Percentiles rank a stretch among this genome's conserved stretches.
Conservation (phyloP, 92 coral and sea anemone genomes). For the Meandrina meandrites region DNA sequence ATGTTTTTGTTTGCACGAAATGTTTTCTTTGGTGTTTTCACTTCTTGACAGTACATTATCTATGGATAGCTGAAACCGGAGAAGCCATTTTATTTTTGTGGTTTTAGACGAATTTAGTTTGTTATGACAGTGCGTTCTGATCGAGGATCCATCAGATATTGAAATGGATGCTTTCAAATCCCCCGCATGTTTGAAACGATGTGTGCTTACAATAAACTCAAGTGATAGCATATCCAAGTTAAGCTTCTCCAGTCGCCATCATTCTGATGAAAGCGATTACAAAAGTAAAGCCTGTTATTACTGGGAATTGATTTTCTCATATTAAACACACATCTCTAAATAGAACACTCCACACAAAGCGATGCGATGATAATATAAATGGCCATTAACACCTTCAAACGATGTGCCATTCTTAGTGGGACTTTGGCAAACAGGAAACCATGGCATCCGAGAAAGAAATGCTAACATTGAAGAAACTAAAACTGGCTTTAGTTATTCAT, state of each 20-base stretch:
- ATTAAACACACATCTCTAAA: slow-evolving; percentile 68
- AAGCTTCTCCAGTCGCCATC: slow-evolving; percentile 34
- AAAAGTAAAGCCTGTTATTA: slow-evolving; percentile 54
- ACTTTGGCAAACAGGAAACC: slow-evolving; percentile 87
- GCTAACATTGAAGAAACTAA: slow-evolving; percentile 65
- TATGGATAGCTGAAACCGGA: slow-evolving; percentile 85
- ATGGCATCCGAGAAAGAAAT: slow-evolving; percentile 75
- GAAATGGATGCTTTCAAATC: slow-evolving; percentile 36
- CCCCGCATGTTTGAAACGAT: slow-evolving; percentile 33
- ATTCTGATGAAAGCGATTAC: slow-evolving; percentile 52
- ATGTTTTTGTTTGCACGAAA: slow-evolving; percentile 96
- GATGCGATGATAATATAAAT: slow-evolving; percentile 70
- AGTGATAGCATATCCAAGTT: slow-evolving; percentile 42
- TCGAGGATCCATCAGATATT: slow-evolving; percentile 22
- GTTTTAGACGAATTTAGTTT: slow-evolving; percentile 87
- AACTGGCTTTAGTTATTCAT: slow-evolving; percentile 64
- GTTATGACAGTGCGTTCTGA: slow-evolving; percentile 63
- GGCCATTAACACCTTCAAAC: slow-evolving; percentile 64
- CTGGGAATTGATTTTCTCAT: slow-evolving; percentile 75
- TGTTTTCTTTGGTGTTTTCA: slow-evolving; percentile 91
- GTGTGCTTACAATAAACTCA: slow-evolving; percentile 45
- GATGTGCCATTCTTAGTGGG: slow-evolving; percentile 67
- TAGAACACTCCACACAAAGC: slow-evolving; percentile 88
- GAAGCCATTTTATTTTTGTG: slow-evolving; percentile 91
- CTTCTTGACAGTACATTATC: slow-evolving; percentile 95